These are phyloP conservation scores for Boleophthalmus pectinirostris DNA, from an alignment of 2,113 vertebrate species.

Conservation along the genomic window DNA sequence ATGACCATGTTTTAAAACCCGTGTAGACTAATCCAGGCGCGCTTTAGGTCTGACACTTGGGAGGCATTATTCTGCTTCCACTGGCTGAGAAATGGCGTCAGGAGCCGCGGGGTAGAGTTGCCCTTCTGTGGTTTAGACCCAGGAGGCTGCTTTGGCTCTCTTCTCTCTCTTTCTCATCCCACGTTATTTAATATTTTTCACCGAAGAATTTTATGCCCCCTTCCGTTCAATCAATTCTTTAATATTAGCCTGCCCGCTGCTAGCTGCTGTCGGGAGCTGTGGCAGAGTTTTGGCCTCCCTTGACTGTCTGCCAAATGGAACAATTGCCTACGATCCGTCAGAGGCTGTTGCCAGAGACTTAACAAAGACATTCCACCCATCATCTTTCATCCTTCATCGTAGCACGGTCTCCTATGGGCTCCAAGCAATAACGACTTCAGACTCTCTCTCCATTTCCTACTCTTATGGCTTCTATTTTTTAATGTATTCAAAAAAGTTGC, in stretches of 20 bases:
- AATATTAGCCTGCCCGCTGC: constrained; percentile 22
- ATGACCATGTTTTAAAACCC: constrained; percentile 4
- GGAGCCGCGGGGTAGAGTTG: constrained; percentile 19
- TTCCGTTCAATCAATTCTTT: constrained; percentile 46
- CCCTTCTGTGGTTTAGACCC: constrained; percentile 7
- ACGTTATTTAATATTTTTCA: constrained; percentile 59
- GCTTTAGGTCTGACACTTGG: constrained; percentile 26
- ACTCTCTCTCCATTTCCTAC: not conserved
- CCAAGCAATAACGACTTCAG: constrained; percentile 19
- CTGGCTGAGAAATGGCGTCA: constrained; percentile 9
- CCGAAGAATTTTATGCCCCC: constrained; percentile 43
- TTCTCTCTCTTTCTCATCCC: constrained; percentile 40
- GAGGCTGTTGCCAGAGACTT: constrained; percentile 51
- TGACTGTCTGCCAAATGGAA: constrained; percentile 67
- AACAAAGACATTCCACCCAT: constrained; percentile 66
- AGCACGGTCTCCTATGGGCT: constrained; percentile 38
- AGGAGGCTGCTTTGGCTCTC: constrained; percentile 28
- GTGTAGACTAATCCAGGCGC: constrained; percentile 9
- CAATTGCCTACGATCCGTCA: constrained; percentile 68
- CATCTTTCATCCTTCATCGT: constrained; percentile 45
- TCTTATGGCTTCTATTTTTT: not conserved
- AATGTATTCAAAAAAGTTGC: not conserved
- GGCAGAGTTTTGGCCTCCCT: constrained; percentile 39
- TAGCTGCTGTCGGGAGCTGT: constrained; percentile 28
- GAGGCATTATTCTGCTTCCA: not conserved